Conservation (phyloP, 2,888 invertebrate species). For the Pristionchus exspectatus region DNA sequence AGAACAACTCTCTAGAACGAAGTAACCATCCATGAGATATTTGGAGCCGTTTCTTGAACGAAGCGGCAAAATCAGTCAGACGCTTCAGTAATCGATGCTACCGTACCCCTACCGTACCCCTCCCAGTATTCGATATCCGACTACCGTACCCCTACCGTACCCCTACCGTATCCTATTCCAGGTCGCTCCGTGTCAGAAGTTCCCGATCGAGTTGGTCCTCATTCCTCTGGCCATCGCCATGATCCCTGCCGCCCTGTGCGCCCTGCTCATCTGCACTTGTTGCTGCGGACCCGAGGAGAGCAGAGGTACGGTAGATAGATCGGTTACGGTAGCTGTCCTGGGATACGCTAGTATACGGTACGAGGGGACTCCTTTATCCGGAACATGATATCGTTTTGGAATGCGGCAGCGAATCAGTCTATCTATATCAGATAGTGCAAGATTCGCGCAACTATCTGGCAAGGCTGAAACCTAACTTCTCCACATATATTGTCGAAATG, state of each 20-base stretch:
- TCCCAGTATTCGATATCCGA: neutral
- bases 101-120: neutral
- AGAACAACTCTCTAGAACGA: neutral
- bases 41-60: too few relatives aligned
- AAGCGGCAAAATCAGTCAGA: too few relatives aligned
- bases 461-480: neutral
- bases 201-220: constrained; percentile 64
- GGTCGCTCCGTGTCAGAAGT: constrained; percentile 52
- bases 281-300: constrained; percentile 76
- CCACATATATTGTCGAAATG: too few relatives aligned
- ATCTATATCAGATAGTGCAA: neutral
- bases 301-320: constrained; percentile 59
- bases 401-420: too few relatives aligned
- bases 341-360: neutral
- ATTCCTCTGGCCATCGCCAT: constrained; percentile 75
- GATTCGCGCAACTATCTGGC: neutral
- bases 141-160: neutral
- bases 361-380: neutral
- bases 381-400: too few relatives aligned
- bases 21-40: too few relatives aligned
- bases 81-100: neutral
- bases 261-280: constrained; percentile 75
- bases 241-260: constrained; percentile 74
- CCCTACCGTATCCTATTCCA: neutral
- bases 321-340: neutral